Base-by-base conservation (phyloP, 1,140 invertebrate genomes). In the Trachymyrmex septentrionalis region DNA sequence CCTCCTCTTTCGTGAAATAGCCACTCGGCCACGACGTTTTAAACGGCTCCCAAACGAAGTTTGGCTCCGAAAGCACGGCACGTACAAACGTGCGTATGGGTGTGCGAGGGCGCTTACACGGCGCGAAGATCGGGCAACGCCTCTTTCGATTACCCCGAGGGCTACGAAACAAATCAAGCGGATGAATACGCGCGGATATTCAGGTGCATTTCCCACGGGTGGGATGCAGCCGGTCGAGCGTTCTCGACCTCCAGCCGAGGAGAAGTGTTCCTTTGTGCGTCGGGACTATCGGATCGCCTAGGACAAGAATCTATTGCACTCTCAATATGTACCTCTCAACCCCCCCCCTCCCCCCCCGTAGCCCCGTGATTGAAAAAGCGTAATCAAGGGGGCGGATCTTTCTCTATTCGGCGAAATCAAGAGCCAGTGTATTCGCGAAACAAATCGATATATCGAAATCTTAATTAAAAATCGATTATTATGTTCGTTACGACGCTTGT, bases 121-220 rank as follows among this genome's bases (percentile, higher is more conserved):
- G 72, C 53, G 85, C 61, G 76, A 91, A 93, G 92, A 93, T 92
- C 90, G 88, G 91, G 86, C 73, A 89, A 88, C 91, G 92, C 90
- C 84, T 89, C 85, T 88, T 90, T 91, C 91, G 88, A 92, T 92
- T 88, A 89, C 91, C 88, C 85, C 59, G 87, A 92, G 92, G 90
- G 87, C 66, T 87, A 84, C 67, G 87, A 90, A 92, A 91, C 91
- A 92, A 92, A 92, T 92, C 92, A 91, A 90, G 80, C 81, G 87
- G 67, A 63, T 75, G 86, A 86, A 80, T 88, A 91, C 81, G 88
- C 86, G 81, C 64, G 88, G 91, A 92, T 90, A 88, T 93, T 91
- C 90, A 87, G 86, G 77, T 91, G 91, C 91, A 92, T 88, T 92
- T 93, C 92, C 92, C 88, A 90, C 85, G 90, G 86, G 90, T 85